Base-by-base conservation (phyloP, 2,888 invertebrate species). In the Rotaria macrura region DNA sequence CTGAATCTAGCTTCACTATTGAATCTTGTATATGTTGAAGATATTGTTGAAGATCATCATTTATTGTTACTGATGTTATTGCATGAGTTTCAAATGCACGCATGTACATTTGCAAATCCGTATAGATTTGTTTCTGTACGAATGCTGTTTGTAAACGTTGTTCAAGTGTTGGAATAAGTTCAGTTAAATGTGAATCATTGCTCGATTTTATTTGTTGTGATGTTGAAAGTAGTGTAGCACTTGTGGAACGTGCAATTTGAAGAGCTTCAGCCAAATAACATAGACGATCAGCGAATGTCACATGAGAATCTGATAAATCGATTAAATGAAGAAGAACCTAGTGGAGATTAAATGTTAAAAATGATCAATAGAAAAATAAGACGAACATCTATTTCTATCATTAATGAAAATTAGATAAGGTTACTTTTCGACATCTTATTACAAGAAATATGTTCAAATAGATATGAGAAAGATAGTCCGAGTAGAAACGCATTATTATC, bases 141-240 rank as follows among this genome's bases (percentile, higher is more conserved):
- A 79, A 79, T 10, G 79, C 79, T 79, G 79, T 79, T 79, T 79
- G 79, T 43, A 79, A 79, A 43, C 79, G 79, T 43, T 79, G 79
- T 79, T 79, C 79, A 43, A 79, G 40, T 12, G 40, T 79, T 23
- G 79, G 79, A 43, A 79, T 79, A n/a, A 79, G 43, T 79, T 79
- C 79, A 12, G 25, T 25, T 79, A 79, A 79, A 43, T 79, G 79
- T 43, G 14, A 23, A 43, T 79, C 43, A 79, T 10, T 79, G 1
- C 25, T 10, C 0, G 79, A 43, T 43, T 23, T 40, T 5, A 79
- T 40, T n/a, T 43, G 43, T 43, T 79, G 40, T 4, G 79, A 43
- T 43, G 79, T 79, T 65, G 65, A 65, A 34, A 65, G 29, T 40
- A 79, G n/a, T 12, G 79, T 43, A 25, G 79, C 79, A 43, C 14